These are phyloP conservation scores for Thaumetopoea pityocampa DNA, from an alignment of 1,140 invertebrate genomes.

Conservation along the genomic window DNA sequence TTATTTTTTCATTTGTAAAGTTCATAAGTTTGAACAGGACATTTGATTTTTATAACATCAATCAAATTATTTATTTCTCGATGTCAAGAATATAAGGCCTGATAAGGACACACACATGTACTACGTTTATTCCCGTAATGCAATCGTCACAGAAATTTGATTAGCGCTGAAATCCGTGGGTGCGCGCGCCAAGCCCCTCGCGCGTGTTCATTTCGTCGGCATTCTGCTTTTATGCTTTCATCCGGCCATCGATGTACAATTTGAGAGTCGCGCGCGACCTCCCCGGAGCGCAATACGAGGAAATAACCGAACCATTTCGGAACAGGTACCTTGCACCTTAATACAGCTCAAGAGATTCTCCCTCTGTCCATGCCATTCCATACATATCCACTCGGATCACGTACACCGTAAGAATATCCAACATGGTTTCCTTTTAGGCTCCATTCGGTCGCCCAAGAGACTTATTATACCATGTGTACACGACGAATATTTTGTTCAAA, in stretches of 20 bases:
- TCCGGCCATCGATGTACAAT: conserved; percentile 47
- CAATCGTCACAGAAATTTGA: conserved; percentile 7
- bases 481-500: conserved; percentile 68
- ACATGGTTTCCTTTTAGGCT: conserved; percentile 61
- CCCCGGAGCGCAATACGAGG: conserved; percentile 40
- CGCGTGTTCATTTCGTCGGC: conserved; percentile 21
- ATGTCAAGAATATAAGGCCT: too few relatives aligned
- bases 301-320: conserved; percentile 60
- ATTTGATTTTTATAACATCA: too few relatives aligned
- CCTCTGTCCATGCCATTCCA: conserved; percentile 49
- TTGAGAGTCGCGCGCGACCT: conserved; percentile 35
- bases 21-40: too few relatives aligned
- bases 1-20: too few relatives aligned
- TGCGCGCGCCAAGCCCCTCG: neutral
- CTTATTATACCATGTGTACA: conserved; percentile 72
- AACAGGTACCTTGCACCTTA: conserved; percentile 57
- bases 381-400: conserved; percentile 56
- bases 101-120: too few relatives aligned
- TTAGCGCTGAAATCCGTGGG: conserved; percentile 6
- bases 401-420: conserved; percentile 53
- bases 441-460: conserved; percentile 64
- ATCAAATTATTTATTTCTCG: too few relatives aligned
- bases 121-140: too few relatives aligned
- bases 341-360: conserved; percentile 66
- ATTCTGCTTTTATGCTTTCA: conserved; percentile 37